Evolutionary conservation across 2,888 invertebrate species (phyloP), one percentile per base, ranked within the genome.

Genomic region (Prenolepis imparis): DNA sequence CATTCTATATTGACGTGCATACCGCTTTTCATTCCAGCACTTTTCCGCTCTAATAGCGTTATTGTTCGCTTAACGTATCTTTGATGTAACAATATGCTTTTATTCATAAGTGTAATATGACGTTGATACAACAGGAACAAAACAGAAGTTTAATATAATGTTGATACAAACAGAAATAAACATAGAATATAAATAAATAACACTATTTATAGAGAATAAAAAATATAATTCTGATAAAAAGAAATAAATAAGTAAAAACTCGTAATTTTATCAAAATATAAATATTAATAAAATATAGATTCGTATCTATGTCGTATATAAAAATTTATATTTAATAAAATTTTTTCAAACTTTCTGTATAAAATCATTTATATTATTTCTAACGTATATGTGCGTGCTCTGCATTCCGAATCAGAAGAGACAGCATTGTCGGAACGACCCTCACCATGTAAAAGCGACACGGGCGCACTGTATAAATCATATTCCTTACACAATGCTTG

Each of bases 401-500:
- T 41, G 36, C 36, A 36, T 77, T 67, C 28, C 55, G 39, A 67
- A 67, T 77, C 77, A 67, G 24, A 77, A 77, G 39, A 24, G 39
- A 52, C 75, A 66, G 41, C n/a, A 41, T 67, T 77, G 77, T 77
- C 77, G 39, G 67, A 24, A 77, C 39, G 52, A 67, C 55, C 55
- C 57, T 59, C 24, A 44, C 41, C 77, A 67, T 77, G 77, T 67
- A 77, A 77, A 77, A 67, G 77, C 67, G 68, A 77, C 77, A 73
- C n/a, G 39, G 39, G 55, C 24, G 55, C 39, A 66, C 28, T 67
- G 39, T 77, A 77, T 77, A 77, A 77, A 77, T 77, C 77, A 77
- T 55, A 77, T 77, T 77, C 77, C 55, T 63, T 55, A 67, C 68
- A 77, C 77, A 77, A 55, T 77, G 68, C 68, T 77, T 67, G 77